These are phyloP conservation scores for Uropsilus gracilis DNA, from an alignment of 2,113 vertebrate species.

Conservation along the genomic window DNA sequence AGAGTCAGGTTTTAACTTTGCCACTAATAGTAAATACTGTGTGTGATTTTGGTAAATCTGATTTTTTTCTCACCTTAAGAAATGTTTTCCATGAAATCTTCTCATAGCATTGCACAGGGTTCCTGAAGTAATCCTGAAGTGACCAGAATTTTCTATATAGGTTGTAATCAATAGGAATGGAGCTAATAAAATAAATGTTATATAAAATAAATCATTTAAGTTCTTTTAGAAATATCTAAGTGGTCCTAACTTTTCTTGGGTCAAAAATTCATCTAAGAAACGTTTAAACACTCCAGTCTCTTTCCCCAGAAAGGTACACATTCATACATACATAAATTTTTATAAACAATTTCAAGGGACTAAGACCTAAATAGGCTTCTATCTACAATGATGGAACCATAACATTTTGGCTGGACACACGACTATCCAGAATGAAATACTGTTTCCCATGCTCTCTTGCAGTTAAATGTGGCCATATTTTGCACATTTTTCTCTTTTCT, in stretches of 20 bases:
- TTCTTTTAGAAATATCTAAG: not conserved
- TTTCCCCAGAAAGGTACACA: not conserved
- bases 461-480: not conserved
- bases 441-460: not conserved
- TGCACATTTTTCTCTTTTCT: not conserved
- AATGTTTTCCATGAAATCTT: constrained; percentile 98
- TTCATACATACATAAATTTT: not conserved
- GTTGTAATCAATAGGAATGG: constrained; percentile 99
- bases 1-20: not conserved
- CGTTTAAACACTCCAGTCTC: not conserved
- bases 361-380: not conserved
- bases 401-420: not conserved
- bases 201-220: constrained; percentile 29
- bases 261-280: not conserved
- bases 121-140: constrained; percentile 98
- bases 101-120: constrained; percentile 98
- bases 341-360: not conserved
- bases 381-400: not conserved
- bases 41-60: not conserved
- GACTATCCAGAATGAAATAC: constrained; percentile 17
- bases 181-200: constrained; percentile 84
- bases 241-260: not conserved
- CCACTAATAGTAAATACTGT: not conserved
- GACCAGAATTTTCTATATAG: constrained; percentile 99
- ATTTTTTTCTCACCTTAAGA: constrained; percentile 90